Percentiles rank a stretch among this genome's conserved stretches.
phyloP scores from a whole-genome alignment of 2,888 invertebrate species.

The Diplazon laetatorius region DNA sequence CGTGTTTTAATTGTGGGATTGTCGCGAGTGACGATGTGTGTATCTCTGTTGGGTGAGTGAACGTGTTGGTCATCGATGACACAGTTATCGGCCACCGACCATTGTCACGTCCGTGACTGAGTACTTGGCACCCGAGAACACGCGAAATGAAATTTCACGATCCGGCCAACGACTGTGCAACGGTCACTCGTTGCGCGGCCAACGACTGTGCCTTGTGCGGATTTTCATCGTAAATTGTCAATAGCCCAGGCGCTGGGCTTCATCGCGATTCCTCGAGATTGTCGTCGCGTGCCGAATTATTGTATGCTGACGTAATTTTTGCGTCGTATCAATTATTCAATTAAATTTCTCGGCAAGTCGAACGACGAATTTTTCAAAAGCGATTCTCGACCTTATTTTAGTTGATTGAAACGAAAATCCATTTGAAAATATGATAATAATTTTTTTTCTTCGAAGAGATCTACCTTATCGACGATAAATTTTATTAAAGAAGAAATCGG shows the following conservation, averaged over 20 bases:
- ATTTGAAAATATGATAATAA: not conserved
- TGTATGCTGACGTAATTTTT: slow-evolving; percentile 79
- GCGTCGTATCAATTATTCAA: slow-evolving; percentile 77
- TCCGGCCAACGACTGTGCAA: slow-evolving; percentile 27
- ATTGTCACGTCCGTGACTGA: not conserved
- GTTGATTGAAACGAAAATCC: not conserved
- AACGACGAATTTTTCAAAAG: slow-evolving; percentile 65
- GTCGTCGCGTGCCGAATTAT: slow-evolving; percentile 82
- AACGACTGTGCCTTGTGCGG: slow-evolving; percentile 16
- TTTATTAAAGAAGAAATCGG: slow-evolving; percentile 69
- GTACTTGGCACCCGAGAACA: not conserved
- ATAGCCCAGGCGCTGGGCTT: slow-evolving; percentile 22
- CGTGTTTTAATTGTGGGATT: slow-evolving; percentile 78
- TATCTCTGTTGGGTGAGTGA: slow-evolving; percentile 17
- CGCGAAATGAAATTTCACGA: slow-evolving; percentile 2
- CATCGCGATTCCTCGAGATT: slow-evolving; percentile 70
- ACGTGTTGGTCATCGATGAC: not conserved
- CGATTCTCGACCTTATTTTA: slow-evolving; percentile 69
- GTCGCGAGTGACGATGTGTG: slow-evolving; percentile 71
- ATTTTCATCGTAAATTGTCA: slow-evolving; percentile 27
- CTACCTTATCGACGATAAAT: not conserved
- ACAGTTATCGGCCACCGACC: slow-evolving; percentile 14
- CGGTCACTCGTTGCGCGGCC: slow-evolving; percentile 31
- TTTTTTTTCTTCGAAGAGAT: not conserved
- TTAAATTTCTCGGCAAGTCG: slow-evolving; percentile 70